Evolutionary conservation across 2,797 vertebrate genomes (phyloP).

Genomic region (Forpus xanthops): DNA sequence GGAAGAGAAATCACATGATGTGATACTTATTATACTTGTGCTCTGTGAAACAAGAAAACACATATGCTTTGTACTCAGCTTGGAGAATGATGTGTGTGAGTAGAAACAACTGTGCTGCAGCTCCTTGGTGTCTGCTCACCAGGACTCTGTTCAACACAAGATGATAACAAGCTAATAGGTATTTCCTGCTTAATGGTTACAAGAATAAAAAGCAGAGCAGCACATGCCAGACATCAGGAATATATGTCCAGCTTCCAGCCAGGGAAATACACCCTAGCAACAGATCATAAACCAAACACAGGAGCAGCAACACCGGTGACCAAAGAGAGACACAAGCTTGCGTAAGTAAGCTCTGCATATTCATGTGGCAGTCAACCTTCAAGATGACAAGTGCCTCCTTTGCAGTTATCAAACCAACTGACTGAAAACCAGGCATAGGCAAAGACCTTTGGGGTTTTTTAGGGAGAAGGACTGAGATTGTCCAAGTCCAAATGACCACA

Average conservation of each 20-base stretch:
- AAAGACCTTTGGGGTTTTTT: not conserved
- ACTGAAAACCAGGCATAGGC: not conserved
- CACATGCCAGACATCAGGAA: slow-evolving; percentile 45
- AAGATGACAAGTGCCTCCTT: not conserved
- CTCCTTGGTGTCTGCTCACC: slow-evolving; percentile 14
- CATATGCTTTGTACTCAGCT: not conserved
- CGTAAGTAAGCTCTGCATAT: not conserved
- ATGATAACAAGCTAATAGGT: slow-evolving; percentile 65
- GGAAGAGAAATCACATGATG: not conserved
- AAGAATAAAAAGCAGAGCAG: slow-evolving; percentile 46
- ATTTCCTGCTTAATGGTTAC: slow-evolving; percentile 57
- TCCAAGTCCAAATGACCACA: not conserved
- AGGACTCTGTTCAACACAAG: slow-evolving; percentile 2
- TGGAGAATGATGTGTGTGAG: slow-evolving; percentile 25
- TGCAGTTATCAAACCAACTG: not conserved
- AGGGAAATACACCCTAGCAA: slow-evolving; percentile 44
- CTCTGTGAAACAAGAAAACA: not conserved
- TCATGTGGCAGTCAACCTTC: not conserved
- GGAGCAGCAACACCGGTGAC: not conserved
- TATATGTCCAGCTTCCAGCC: slow-evolving; percentile 1
- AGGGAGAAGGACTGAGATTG: not conserved
- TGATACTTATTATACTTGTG: not conserved
- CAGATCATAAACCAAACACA: slow-evolving; percentile 36
- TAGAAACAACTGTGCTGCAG: slow-evolving; percentile 42
- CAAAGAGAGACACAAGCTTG: not conserved